phyloP scores from a whole-genome alignment of 2,797 vertebrate species.

The Malacoraja senta region DNA sequence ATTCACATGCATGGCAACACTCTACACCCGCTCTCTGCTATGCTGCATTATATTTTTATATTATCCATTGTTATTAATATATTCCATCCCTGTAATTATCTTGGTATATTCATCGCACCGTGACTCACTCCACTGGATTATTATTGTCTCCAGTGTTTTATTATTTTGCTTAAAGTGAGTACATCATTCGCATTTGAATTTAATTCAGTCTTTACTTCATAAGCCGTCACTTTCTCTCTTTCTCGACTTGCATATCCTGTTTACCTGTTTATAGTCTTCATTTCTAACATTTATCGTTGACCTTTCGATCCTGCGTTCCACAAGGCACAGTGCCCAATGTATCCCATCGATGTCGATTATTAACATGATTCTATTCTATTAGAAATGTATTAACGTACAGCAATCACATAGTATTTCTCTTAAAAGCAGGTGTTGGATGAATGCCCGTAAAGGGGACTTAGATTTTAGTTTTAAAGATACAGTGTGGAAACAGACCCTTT shows the following conservation, averaged over 20 bases:
- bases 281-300: not conserved
- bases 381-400: not conserved
- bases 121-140: not conserved
- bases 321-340: not conserved
- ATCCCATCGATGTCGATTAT: not conserved
- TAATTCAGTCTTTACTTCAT: not conserved
- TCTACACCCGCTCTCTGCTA: not conserved
- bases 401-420: not conserved
- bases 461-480: not conserved
- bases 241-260: not conserved
- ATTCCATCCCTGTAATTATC: not conserved
- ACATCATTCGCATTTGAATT: not conserved
- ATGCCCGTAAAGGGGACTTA: not conserved
- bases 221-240: not conserved
- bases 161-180: not conserved
- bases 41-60: not conserved
- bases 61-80: slow-evolving; percentile 12
- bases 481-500: no score
- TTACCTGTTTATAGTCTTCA: not conserved
- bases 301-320: not conserved
- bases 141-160: not conserved
- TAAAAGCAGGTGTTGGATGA: not conserved
- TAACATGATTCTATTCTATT: not conserved
- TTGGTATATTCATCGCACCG: not conserved
- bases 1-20: not conserved